Percentiles rank a stretch among this genome's conserved stretches.
Evolutionary conservation across 2,888 invertebrate species (phyloP).

Genomic region (Torymus auratus): DNA sequence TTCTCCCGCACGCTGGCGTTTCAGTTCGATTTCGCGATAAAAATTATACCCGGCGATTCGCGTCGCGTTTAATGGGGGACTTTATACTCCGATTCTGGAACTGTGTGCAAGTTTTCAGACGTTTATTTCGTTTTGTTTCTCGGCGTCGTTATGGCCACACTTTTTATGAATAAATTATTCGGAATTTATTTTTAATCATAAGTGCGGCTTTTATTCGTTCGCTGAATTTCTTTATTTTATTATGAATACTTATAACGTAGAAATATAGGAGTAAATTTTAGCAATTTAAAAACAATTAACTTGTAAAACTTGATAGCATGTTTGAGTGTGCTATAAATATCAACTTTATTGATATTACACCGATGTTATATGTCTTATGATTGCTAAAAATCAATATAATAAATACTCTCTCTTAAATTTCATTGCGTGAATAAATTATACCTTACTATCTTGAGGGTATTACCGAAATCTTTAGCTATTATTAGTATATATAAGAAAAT

Average conservation of each 20-base stretch:
- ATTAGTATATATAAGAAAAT: too few species aligned
- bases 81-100: slow-evolving; percentile 11
- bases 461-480: too few species aligned
- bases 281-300: slow-evolving; percentile 18
- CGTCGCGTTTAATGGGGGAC: slow-evolving; percentile 34
- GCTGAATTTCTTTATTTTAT: slow-evolving; percentile 18
- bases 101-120: slow-evolving; percentile 18
- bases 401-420: too few species aligned
- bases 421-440: too few species aligned
- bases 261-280: slow-evolving; percentile 5
- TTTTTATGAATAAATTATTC: slow-evolving; percentile 20
- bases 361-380: not conserved
- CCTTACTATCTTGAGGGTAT: too few species aligned
- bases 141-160: not conserved
- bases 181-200: slow-evolving; percentile 32
- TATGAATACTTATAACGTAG: not conserved
- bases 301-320: slow-evolving; percentile 11
- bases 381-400: slow-evolving; percentile 1
- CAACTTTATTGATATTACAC: slow-evolving; percentile 32
- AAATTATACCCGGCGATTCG: slow-evolving; percentile 24
- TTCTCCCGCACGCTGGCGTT: slow-evolving; percentile 3
- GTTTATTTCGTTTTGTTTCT: slow-evolving; percentile 4
- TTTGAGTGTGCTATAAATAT: slow-evolving; percentile 12
- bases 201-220: slow-evolving; percentile 20
- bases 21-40: slow-evolving; percentile 32